Evolutionary conservation across 2,888 invertebrate genomes (phyloP), one percentile per base, ranked within the genome.

Genomic region (Vandiemenella viatica): DNA sequence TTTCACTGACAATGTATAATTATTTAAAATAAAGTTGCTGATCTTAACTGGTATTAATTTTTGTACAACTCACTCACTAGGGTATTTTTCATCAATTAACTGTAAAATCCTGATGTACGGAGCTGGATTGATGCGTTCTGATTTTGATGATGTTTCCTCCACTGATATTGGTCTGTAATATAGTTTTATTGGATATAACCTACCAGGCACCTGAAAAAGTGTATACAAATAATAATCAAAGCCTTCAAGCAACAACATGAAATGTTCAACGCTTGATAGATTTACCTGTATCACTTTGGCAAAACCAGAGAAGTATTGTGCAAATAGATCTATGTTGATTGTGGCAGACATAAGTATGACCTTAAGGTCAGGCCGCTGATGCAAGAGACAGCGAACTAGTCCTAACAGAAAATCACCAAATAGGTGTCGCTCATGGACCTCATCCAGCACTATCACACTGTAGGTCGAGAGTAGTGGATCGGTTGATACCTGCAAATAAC

Each of bases 271-370:
- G n/a, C n/a, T n/a, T n/a, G n/a, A n/a, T n/a, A n/a, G n/a, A n/a
- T n/a, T n/a, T n/a, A n/a, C n/a, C n/a, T n/a, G n/a, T n/a, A n/a
- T n/a, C n/a, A n/a, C n/a, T n/a, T n/a, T n/a, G n/a, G n/a, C n/a
- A n/a, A n/a, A n/a, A n/a, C 90, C 85, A 3, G 77, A 74, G 60
- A 98, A 98, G 65, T 93, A 98, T 56, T 79, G 74, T 54, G 80
- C 77, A 65, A 97, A 98, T n/a, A 98, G 70, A 56, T 91, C 78
- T 20, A 97, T 83, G 68, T 99, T 98, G 50, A 98, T 97, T 0
- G 98, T 98, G 13, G 98, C 98, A 0, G 96, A 96, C 98, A 99
- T 99, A 0, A 99, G 77, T 38, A 96, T 82, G 13, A 95, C 66
- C 67, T 95, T 96, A 18, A 97, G 72, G 59, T 92, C 79, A 4